phyloP scores from a whole-genome alignment of 1,140 invertebrate genomes.

The Amyelois transitella region DNA sequence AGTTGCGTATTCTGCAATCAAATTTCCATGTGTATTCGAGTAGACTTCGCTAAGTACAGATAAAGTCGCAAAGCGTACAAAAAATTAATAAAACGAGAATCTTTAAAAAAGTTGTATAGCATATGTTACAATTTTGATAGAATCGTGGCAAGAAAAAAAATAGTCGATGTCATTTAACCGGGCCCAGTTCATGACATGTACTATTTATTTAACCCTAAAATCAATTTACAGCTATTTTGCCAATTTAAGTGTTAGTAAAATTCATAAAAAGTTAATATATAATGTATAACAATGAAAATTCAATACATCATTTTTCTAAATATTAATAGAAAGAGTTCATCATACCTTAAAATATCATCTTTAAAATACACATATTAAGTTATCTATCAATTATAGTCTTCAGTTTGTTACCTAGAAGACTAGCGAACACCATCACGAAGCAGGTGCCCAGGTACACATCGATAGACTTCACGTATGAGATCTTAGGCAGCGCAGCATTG shows the following conservation, averaged over 20 bases:
- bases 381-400: not conserved
- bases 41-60: not conserved
- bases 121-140: not conserved
- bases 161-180: not conserved
- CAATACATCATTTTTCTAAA: too few species aligned
- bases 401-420: constrained; percentile 84
- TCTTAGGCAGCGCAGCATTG: constrained; percentile 97
- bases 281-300: too few species aligned
- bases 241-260: too few species aligned
- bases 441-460: constrained; percentile 98
- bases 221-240: too few species aligned
- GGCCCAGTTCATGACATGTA: not conserved
- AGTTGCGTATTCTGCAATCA: constrained; percentile 89
- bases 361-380: not conserved
- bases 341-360: too few species aligned
- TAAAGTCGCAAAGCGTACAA: constrained; percentile 14
- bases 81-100: constrained; percentile 8
- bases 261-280: too few species aligned
- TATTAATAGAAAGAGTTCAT: too few species aligned
- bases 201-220: not conserved
- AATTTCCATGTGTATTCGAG: constrained; percentile 4
- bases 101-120: not conserved
- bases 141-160: not conserved
- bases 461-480: constrained; percentile 98
- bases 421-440: constrained; percentile 98